Percentiles rank a stretch among this genome's conserved stretches.
Evolutionary conservation across 1,140 invertebrate genomes (phyloP).

Genomic region (Aphelinus atriplicis): DNA sequence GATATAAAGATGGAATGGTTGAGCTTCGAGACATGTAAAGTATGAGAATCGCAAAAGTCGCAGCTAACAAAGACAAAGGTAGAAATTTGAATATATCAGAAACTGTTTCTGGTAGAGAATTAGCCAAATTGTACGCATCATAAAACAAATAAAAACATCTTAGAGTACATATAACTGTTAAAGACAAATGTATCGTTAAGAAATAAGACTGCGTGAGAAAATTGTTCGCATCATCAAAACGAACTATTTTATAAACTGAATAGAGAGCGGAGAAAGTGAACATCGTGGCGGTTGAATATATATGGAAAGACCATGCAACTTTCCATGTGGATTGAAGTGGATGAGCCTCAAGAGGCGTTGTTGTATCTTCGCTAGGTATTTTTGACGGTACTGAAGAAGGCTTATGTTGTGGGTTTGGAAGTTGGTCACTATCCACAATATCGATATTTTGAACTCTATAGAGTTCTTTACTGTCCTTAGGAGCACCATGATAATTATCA

Average conservation of each 20-base stretch:
- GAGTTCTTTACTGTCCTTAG: conserved; percentile 26
- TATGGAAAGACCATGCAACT: conserved; percentile 88
- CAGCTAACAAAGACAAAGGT: conserved; percentile 83
- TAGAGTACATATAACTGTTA: conserved; percentile 82
- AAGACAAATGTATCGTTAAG: conserved; percentile 80
- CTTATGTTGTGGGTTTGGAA: conserved; percentile 58
- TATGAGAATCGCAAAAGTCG: conserved; percentile 86
- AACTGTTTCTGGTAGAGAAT: conserved; percentile 79
- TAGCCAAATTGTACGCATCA: conserved; percentile 87
- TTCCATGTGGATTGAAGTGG: conserved; percentile 71
- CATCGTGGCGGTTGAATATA: conserved; percentile 83
- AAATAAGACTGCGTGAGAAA: conserved; percentile 85
- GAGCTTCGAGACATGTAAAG: conserved; percentile 82
- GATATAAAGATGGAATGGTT: conserved; percentile 61
- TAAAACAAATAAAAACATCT: conserved; percentile 88
- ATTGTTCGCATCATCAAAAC: conserved; percentile 83
- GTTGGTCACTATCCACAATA: conserved; percentile 57
- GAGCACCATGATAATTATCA: conserved; percentile 43
- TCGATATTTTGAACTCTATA: conserved; percentile 47
- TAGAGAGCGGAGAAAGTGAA: conserved; percentile 84
- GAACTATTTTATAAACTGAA: conserved; percentile 83
- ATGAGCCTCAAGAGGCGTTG: conserved; percentile 28
- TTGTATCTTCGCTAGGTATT: conserved; percentile 23
- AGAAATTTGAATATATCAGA: conserved; percentile 85
- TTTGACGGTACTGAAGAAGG: conserved; percentile 55